Evolutionary conservation across 2,113 vertebrate genomes (phyloP).

Genomic region (Onychorhynchus coronatus): DNA sequence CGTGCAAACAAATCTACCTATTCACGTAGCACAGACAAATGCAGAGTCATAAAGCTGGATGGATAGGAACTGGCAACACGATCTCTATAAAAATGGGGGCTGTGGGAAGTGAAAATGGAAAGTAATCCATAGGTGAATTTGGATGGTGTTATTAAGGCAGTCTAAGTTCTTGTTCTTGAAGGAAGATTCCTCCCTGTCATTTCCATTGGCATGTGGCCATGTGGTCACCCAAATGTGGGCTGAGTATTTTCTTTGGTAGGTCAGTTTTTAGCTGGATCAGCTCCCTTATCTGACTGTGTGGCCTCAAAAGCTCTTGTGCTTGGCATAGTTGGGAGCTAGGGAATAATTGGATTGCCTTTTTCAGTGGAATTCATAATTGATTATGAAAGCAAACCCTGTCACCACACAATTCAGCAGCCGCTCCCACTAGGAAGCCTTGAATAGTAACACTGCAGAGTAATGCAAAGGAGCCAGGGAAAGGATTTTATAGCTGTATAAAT

Average conservation of each 20-base stretch:
- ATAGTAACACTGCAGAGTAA: neutral
- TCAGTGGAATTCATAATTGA: slow-evolving; percentile 17
- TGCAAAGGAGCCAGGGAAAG: neutral
- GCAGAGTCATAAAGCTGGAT: neutral
- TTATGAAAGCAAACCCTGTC: slow-evolving; percentile 27
- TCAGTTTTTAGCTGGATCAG: neutral
- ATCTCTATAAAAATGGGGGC: neutral
- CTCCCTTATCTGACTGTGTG: neutral
- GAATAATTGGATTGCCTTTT: slow-evolving; percentile 37
- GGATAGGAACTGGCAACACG: neutral
- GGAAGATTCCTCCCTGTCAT: neutral
- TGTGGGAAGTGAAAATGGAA: neutral
- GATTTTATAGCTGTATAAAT: neutral
- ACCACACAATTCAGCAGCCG: neutral
- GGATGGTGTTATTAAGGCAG: neutral
- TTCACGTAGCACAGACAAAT: neutral
- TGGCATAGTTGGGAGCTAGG: neutral
- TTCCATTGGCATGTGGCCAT: neutral
- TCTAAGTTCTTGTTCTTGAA: neutral
- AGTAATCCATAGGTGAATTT: neutral
- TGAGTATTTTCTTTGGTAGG: neutral
- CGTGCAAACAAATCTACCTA: neutral
- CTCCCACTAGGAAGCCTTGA: neutral
- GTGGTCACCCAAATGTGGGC: neutral
- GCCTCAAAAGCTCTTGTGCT: neutral